phyloP scores from a whole-genome alignment of 2,797 vertebrate species.

The Gambelia wislizenii region DNA sequence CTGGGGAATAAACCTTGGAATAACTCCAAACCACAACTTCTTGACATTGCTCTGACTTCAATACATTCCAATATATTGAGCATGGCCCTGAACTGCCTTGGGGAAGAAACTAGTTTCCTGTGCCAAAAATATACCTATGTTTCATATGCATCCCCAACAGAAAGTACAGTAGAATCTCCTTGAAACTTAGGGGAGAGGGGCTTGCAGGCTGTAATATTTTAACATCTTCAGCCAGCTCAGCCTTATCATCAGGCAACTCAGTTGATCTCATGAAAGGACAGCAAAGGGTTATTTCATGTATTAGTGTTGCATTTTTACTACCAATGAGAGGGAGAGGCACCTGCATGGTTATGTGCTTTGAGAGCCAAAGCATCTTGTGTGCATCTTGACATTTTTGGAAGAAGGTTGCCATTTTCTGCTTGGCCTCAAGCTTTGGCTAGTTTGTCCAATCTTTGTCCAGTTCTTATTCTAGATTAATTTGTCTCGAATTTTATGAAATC shows the following conservation, averaged over 20 bases:
- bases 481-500: conserved; percentile 7
- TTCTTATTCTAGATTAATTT: neutral
- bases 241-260: no score
- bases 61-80: neutral
- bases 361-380: neutral
- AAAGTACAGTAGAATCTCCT: neutral
- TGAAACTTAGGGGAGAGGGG: neutral
- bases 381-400: neutral
- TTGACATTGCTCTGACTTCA: neutral
- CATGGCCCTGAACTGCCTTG: neutral
- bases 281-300: neutral
- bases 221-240: neutral
- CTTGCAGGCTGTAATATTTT: neutral
- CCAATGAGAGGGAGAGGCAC: neutral
- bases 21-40: conserved; percentile 21
- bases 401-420: neutral
- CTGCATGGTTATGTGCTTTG: neutral
- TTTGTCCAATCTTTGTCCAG: neutral
- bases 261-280: neutral
- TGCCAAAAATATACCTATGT: neutral
- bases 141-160: neutral
- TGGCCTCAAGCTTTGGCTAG: neutral
- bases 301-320: neutral
- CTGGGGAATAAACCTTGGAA: conserved; percentile 17
- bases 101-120: neutral